These are phyloP conservation scores for Diorhabda elongata DNA, from an alignment of 1,140 invertebrate genomes.

Conservation along the genomic window DNA sequence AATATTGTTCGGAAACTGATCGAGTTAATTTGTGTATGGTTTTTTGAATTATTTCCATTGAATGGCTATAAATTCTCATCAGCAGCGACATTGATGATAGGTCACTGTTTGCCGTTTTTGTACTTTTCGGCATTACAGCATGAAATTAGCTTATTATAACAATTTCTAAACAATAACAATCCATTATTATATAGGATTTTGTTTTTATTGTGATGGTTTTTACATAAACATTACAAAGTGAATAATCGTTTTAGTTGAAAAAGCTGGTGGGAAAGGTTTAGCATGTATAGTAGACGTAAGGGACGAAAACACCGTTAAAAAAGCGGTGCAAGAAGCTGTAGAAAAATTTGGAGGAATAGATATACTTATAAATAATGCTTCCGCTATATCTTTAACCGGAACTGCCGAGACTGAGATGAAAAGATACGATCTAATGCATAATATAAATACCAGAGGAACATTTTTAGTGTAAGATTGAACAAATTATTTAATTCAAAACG, in stretches of 20 bases:
- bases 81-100: too few relatives aligned
- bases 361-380: constrained; percentile 93
- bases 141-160: too few relatives aligned
- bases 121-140: too few relatives aligned
- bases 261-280: constrained; percentile 82
- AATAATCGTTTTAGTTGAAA: constrained; percentile 68
- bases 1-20: too few relatives aligned
- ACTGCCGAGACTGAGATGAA: constrained; percentile 93
- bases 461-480: constrained; percentile 73
- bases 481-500: neutral
- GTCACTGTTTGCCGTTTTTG: too few relatives aligned
- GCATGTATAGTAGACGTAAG: constrained; percentile 94
- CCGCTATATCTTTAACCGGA: constrained; percentile 87
- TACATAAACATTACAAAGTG: too few relatives aligned
- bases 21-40: too few relatives aligned
- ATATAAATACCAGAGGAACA: constrained; percentile 87
- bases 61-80: too few relatives aligned
- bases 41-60: too few relatives aligned
- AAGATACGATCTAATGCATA: constrained; percentile 90
- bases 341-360: constrained; percentile 95
- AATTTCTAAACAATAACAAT: too few relatives aligned
- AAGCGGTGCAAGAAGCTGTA: constrained; percentile 83
- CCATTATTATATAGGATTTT: too few relatives aligned
- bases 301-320: constrained; percentile 75
- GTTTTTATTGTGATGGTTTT: too few relatives aligned